Base-by-base conservation (phyloP, 1,140 invertebrate species). In the Lepidurus arcticus region DNA sequence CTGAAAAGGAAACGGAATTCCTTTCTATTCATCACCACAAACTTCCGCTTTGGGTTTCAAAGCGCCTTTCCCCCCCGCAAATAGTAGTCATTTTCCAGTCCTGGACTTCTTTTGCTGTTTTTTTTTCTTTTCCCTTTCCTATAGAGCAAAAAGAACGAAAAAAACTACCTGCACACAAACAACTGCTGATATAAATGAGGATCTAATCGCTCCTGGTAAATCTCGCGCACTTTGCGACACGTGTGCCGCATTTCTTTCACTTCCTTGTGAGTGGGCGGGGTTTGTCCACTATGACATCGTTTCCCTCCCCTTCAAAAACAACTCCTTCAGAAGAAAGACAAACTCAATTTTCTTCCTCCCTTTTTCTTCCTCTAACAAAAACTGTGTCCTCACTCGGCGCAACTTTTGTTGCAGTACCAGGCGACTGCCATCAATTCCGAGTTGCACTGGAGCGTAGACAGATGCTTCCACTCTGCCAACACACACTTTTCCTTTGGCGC, bases 131-230 rank as follows among this genome's bases (percentile, higher is more conserved):
- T 1, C n/a, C 13, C 16, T 21, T 21, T 65, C 74, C n/a, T 34
- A 42, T 8, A 45, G 16, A 43, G 34, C 44, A 76, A 26, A 45
- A 21, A 3, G 13, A 16, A 34, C 42, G 42, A 53, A 34, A 9
- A 53, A 26, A 47, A 42, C 1, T 26, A 47, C 76, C 44, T n/a
- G 44, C 44, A 47, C 16, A 45, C n/a, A 45, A 76, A 76, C 0
- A 76, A 65, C 5, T 34, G 44, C 8, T 16, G 42, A 47, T 53
- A 76, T 24, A 76, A 65, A 21, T 76, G 11, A 65, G 45, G 44
- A n/a, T 76, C 76, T 65, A 76, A 76, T 76, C 76, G 76, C 10
- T 53, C 65, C 21, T 47, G 42, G 16, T 76, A 76, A 47, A 76
- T 65, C 34, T 76, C 44, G n/a, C 44, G 45, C 44, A 76, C 76